These are phyloP conservation scores for Amphipoea oculea DNA, from an alignment of 2,888 invertebrate genomes.

Conservation along the genomic window DNA sequence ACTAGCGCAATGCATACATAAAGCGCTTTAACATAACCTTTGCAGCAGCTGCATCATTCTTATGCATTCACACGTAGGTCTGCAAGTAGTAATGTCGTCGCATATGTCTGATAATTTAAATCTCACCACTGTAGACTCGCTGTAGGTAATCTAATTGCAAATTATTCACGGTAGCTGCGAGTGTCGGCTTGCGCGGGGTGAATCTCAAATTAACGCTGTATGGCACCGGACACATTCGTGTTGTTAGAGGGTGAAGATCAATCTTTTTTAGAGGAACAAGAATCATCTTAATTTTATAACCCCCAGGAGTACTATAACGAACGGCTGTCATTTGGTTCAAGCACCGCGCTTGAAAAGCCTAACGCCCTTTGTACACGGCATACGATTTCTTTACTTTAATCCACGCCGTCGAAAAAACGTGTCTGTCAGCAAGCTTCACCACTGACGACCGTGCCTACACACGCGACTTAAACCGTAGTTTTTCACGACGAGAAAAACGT, in stretches of 20 bases:
- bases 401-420: background rate
- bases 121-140: constrained; percentile 65
- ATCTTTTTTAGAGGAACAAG: constrained; percentile 3
- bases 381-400: background rate
- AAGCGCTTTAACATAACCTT: constrained; percentile 37
- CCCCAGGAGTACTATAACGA: background rate
- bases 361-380: background rate
- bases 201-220: constrained; percentile 72
- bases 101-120: constrained; percentile 72
- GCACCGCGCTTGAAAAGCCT: background rate
- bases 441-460: background rate
- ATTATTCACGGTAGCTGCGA: constrained; percentile 74
- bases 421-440: background rate
- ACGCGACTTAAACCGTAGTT: background rate
- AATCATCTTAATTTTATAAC: constrained; percentile 13
- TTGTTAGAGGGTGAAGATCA: constrained; percentile 14
- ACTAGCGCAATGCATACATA: constrained; percentile 34
- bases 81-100: constrained; percentile 46
- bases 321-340: background rate
- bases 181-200: constrained; percentile 66
- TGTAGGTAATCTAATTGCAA: constrained; percentile 80
- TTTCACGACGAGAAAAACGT: background rate
- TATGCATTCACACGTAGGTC: constrained; percentile 49
- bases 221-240: constrained; percentile 18
- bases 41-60: constrained; percentile 40